These are phyloP conservation scores for Limonius californicus DNA, from an alignment of 1,140 invertebrate genomes.

Conservation along the genomic window DNA sequence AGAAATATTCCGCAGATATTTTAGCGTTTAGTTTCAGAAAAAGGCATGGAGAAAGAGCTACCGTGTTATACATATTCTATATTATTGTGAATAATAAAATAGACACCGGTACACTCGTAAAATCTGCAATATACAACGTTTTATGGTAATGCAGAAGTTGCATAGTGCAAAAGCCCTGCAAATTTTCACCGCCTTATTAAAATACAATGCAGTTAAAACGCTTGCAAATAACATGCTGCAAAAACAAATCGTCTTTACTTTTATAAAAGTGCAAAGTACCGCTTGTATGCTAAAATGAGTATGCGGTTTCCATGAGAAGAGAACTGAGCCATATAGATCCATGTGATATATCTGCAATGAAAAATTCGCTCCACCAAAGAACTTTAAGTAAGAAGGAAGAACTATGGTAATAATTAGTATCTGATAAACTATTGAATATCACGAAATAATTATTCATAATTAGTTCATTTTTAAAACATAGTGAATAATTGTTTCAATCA, in stretches of 20 bases:
- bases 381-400: too few relatives aligned
- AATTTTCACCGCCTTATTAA: constrained; percentile 17
- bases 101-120: background rate
- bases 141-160: background rate
- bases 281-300: background rate
- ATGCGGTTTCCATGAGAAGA: background rate
- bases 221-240: constrained; percentile 8
- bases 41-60: background rate
- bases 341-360: too few relatives aligned
- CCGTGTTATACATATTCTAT: constrained; percentile 6
- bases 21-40: background rate
- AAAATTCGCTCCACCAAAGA: too few relatives aligned
- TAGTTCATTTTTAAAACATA: too few relatives aligned
- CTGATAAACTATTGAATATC: too few relatives aligned
- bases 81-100: constrained; percentile 13
- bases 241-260: constrained; percentile 4
- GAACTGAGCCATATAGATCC: background rate
- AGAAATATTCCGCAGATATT: background rate
- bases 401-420: too few relatives aligned
- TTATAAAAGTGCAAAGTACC: constrained; percentile 8
- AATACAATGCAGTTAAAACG: constrained; percentile 14
- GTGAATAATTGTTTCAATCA: too few relatives aligned
- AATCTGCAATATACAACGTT: constrained; percentile 1
- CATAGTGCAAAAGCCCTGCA: background rate
- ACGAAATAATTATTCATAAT: too few relatives aligned